These are phyloP conservation scores for Lanius collurio DNA, from an alignment of 2,113 vertebrate species.

Conservation along the genomic window DNA sequence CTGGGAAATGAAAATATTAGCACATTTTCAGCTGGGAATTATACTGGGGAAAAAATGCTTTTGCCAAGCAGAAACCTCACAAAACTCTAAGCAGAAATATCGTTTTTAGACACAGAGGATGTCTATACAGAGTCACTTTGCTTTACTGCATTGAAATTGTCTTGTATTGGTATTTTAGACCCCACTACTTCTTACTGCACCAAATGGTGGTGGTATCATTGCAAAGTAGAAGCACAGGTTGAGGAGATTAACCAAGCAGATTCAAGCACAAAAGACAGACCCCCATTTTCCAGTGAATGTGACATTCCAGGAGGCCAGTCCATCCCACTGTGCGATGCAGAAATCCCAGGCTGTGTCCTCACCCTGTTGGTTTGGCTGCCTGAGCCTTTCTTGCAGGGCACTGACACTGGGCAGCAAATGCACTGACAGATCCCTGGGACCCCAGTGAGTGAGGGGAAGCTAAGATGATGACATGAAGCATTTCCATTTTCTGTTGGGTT, in stretches of 20 bases:
- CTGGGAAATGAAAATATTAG: neutral
- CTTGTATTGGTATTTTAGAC: neutral
- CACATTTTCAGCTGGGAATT: neutral
- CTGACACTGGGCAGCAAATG: neutral
- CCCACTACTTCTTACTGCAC: neutral
- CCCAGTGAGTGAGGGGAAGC: neutral
- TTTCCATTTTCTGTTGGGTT: neutral
- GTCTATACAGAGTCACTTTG: accelerated
- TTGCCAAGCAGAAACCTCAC: neutral
- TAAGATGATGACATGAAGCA: neutral
- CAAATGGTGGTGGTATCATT: neutral
- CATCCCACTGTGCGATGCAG: neutral
- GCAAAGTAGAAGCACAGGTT: neutral
- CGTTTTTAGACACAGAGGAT: neutral
- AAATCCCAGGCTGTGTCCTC: neutral
- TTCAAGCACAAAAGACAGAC: neutral
- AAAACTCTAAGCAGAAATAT: neutral
- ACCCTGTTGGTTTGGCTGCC: neutral
- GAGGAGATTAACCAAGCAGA: neutral
- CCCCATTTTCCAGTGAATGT: neutral
- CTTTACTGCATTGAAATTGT: neutral
- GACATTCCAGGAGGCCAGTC: neutral
- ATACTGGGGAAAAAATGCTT: neutral
- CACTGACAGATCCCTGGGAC: neutral
- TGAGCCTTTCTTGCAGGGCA: neutral